These are phyloP conservation scores for Condylura cristata DNA, from an alignment of 2,113 vertebrate genomes.

Conservation along the genomic window DNA sequence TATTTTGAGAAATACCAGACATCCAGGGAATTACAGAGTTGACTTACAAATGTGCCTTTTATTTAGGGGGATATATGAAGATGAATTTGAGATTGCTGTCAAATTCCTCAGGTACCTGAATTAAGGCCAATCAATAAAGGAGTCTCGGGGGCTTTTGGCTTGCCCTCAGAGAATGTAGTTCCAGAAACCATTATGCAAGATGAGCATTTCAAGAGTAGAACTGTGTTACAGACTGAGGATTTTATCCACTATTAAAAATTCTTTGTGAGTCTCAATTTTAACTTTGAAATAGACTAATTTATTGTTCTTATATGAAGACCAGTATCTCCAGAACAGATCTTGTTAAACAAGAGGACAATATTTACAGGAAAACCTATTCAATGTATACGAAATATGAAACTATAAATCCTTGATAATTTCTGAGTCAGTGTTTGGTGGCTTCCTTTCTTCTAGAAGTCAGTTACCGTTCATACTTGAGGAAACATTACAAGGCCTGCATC, in stretches of 20 bases:
- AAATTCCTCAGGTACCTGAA: neutral
- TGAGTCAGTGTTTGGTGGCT: neutral
- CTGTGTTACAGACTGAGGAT: neutral
- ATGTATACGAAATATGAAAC: neutral
- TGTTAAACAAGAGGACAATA: neutral
- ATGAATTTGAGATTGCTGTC: neutral
- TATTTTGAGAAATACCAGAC: neutral
- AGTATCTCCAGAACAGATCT: neutral
- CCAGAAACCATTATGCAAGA: neutral
- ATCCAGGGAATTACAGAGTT: neutral
- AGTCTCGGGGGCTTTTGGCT: neutral
- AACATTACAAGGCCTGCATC: neutral
- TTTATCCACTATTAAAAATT: conserved; percentile 3
- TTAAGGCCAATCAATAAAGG: neutral
- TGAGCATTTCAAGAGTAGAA: neutral
- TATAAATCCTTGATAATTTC: neutral
- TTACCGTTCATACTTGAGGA: neutral
- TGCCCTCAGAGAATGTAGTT: neutral
- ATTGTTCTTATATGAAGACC: neutral
- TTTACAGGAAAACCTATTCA: neutral
- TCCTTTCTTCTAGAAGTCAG: neutral
- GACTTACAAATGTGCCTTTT: conserved; percentile 7
- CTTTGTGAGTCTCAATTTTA: neutral
- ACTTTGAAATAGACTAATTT: neutral
- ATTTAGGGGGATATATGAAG: neutral